phyloP scores from a whole-genome alignment of 2,797 vertebrate genomes.

The Corythornis leucogaster region DNA sequence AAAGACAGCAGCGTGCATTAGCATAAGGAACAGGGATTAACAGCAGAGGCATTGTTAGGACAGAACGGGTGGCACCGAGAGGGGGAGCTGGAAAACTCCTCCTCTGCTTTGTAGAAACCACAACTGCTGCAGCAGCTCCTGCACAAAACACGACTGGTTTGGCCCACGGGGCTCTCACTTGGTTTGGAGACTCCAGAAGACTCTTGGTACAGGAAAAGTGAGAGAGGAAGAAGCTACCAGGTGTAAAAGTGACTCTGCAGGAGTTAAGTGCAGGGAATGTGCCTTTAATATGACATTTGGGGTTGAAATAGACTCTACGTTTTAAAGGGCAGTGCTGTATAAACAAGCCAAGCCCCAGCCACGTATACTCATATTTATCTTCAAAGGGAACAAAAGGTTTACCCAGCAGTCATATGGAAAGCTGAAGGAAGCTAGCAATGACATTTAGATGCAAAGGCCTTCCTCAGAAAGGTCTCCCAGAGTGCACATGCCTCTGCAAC shows the following conservation, averaged over 20 bases:
- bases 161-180: background rate
- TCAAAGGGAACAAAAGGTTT: slow-evolving; percentile 35
- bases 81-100: background rate
- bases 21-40: background rate
- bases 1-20: background rate
- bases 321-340: slow-evolving; percentile 52
- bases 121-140: background rate
- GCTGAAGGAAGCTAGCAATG: background rate
- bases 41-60: background rate
- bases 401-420: background rate
- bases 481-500: background rate
- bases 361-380: background rate
- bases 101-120: background rate
- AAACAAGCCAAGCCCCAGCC: slow-evolving; percentile 3
- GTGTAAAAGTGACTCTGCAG: background rate
- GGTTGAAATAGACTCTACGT: slow-evolving; percentile 16
- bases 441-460: slow-evolving; percentile 42
- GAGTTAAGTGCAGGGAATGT: background rate
- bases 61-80: background rate
- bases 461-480: background rate
- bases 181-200: background rate
- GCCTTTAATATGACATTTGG: slow-evolving; percentile 41
- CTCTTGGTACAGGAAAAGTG: background rate
- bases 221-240: background rate
- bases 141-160: background rate